Percentiles rank a stretch among this genome's conserved stretches.
Conservation (phyloP, 2,797 vertebrate genomes). For the Sebastolobus alascanus region DNA sequence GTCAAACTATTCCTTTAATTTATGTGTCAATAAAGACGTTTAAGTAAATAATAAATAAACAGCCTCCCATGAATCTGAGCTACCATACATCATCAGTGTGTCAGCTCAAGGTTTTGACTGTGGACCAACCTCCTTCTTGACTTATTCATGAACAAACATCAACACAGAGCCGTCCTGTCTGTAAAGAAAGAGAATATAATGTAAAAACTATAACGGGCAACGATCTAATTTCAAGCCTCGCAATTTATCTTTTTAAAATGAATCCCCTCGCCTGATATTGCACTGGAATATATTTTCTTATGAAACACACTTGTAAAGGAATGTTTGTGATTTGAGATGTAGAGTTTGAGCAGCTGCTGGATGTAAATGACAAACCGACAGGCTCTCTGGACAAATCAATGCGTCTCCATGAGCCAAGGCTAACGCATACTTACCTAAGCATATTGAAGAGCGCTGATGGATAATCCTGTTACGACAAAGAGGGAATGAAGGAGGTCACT, state of each 20-base stretch:
- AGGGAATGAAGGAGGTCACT: neutral
- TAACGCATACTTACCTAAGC: neutral
- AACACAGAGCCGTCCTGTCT: neutral
- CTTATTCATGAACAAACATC: neutral
- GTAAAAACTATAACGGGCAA: neutral
- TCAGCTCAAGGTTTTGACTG: neutral
- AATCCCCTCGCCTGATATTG: neutral
- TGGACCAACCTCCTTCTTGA: neutral
- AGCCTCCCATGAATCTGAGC: neutral
- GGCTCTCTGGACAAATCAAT: neutral
- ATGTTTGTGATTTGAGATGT: neutral
- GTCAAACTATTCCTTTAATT: neutral
- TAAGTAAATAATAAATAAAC: neutral
- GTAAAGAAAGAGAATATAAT: neutral
- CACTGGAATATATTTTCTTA: no score
- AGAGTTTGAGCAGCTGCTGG: neutral
- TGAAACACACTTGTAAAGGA: neutral
- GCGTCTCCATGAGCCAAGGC: neutral
- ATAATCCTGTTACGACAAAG: neutral
- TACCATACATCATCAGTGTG: neutral
- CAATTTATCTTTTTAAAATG: neutral
- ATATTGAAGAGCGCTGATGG: neutral
- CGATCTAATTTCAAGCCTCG: neutral
- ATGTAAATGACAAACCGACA: conserved; percentile 11
- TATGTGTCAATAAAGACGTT: neutral